Conservation (phyloP, 2,797 vertebrate species). For the Tinamus major region DNA sequence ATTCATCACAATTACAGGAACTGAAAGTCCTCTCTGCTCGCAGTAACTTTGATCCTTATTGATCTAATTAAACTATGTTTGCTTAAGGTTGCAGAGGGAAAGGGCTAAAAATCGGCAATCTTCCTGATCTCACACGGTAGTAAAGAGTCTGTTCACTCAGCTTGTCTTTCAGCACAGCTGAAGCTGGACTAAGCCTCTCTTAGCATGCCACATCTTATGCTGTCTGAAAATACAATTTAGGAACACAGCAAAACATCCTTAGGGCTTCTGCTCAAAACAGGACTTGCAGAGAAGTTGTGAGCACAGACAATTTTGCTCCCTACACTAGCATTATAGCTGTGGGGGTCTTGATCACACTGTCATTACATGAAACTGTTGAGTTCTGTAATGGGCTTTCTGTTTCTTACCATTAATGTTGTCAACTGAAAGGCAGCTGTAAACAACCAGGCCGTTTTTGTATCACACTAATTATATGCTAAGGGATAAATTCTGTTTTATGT, state of each 20-base stretch:
- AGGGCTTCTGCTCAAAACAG: neutral
- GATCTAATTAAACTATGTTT: slow-evolving; percentile 37
- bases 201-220: neutral
- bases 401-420: neutral
- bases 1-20: slow-evolving; percentile 22
- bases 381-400: neutral
- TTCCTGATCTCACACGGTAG: neutral
- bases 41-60: slow-evolving; percentile 35
- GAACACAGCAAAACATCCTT: neutral
- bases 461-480: neutral
- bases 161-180: neutral
- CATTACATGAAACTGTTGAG: neutral
- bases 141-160: neutral
- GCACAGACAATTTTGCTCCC: neutral
- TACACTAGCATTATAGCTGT: neutral
- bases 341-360: neutral
- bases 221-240: slow-evolving; percentile 18
- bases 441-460: neutral
- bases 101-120: slow-evolving; percentile 7
- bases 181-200: neutral
- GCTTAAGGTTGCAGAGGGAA: slow-evolving; percentile 10
- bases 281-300: neutral
- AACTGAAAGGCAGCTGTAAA: neutral
- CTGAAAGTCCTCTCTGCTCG: slow-evolving; percentile 4
- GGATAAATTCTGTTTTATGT: neutral